Evolutionary conservation across 2,888 invertebrate species (phyloP).

Genomic region (Rhagophthalmus giganteus): DNA sequence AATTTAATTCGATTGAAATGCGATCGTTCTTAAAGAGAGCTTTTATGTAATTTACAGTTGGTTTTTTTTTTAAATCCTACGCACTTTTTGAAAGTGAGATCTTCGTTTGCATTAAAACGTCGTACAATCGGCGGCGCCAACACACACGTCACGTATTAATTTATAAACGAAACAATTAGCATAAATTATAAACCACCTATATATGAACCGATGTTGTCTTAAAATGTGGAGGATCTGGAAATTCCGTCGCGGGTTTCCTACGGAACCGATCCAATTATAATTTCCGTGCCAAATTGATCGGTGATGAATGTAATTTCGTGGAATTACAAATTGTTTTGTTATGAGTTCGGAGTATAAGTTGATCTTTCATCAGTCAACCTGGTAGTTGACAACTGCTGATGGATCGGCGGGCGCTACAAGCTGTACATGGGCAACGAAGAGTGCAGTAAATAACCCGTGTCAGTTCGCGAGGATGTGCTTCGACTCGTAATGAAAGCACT

Average conservation of each 20-base stretch:
- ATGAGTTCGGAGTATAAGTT: slow-evolving; percentile 28
- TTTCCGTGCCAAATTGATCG: slow-evolving; percentile 16
- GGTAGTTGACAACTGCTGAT: slow-evolving; percentile 46
- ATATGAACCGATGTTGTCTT: background rate
- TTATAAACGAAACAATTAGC: too few relatives aligned
- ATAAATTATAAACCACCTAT: background rate
- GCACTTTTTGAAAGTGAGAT: too few relatives aligned
- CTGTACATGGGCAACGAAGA: slow-evolving; percentile 43
- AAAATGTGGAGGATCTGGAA: too few relatives aligned
- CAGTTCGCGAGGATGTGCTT: slow-evolving; percentile 24
- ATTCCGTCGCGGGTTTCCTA: too few relatives aligned
- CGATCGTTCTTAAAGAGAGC: too few relatives aligned
- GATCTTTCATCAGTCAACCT: slow-evolving; percentile 40
- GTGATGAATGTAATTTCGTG: slow-evolving; percentile 23
- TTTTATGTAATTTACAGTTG: too few relatives aligned
- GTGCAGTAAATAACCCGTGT: slow-evolving; percentile 29
- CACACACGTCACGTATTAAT: too few relatives aligned
- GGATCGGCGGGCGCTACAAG: slow-evolving; percentile 40
- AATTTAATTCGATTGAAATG: too few relatives aligned
- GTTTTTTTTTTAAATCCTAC: too few relatives aligned
- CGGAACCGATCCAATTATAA: slow-evolving; percentile 4
- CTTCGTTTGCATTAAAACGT: too few relatives aligned
- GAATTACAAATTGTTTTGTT: slow-evolving; percentile 29
- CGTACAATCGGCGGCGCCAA: too few relatives aligned
- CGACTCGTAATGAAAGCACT: slow-evolving; percentile 23